phyloP scores from a whole-genome alignment of 2,797 vertebrate genomes.

The Gephyroberyx darwinii region DNA sequence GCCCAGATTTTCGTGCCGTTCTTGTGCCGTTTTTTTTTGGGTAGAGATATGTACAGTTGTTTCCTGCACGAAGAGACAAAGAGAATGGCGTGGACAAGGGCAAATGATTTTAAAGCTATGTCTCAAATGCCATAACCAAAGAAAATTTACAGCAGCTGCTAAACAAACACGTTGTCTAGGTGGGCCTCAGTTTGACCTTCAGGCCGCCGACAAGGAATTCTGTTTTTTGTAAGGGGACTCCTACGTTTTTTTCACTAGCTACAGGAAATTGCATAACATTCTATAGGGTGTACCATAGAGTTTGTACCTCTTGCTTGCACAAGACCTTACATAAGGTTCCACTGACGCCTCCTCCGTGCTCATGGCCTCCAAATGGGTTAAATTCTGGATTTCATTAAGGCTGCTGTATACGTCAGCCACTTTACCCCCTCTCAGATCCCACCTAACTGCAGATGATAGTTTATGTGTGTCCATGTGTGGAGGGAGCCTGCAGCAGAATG shows the following conservation, averaged over 20 bases:
- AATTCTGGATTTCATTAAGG: conserved; percentile 18
- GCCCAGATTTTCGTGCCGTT: background rate
- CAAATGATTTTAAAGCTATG: no score
- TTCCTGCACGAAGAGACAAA: background rate
- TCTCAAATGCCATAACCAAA: no score
- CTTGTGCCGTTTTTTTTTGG: background rate
- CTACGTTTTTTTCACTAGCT: background rate
- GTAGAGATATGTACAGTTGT: background rate
- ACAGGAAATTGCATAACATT: background rate
- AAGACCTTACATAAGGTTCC: conserved; percentile 31
- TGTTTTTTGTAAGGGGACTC: background rate
- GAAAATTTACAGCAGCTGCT: background rate
- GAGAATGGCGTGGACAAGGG: no score
- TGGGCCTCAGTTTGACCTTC: background rate
- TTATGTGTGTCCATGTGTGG: background rate
- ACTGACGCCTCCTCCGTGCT: background rate
- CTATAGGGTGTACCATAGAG: background rate
- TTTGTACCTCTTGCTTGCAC: conserved; percentile 4
- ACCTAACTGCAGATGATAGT: conserved; percentile 1
- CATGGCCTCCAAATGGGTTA: background rate
- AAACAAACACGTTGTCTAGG: background rate
- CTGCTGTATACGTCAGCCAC: background rate
- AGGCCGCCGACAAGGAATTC: background rate
- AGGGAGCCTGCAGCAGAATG: background rate
- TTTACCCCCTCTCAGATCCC: background rate